A percentile compares a stretch with the other conserved stretches of the same genome.
phyloP scores from a whole-genome alignment of 2,113 vertebrate species.

The Microtus oregoni region DNA sequence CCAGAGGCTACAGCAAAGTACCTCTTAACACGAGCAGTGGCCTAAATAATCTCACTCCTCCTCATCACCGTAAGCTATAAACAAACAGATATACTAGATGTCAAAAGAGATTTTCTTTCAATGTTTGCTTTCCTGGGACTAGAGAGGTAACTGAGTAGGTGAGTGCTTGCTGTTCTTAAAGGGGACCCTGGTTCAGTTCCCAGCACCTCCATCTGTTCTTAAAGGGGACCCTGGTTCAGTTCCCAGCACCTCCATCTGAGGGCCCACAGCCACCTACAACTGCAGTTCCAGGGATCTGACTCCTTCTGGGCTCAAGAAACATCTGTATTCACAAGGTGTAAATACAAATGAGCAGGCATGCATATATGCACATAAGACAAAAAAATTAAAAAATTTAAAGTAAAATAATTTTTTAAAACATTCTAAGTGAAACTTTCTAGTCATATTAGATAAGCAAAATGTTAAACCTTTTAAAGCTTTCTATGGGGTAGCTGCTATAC shows the following conservation, averaged over 20 bases:
- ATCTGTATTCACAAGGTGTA: not conserved
- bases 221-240: not conserved
- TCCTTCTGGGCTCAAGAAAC: not conserved
- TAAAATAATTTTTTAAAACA: not conserved
- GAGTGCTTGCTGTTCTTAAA: not conserved
- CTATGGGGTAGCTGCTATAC: fast-evolving
- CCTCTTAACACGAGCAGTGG: not conserved
- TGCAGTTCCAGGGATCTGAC: not conserved
- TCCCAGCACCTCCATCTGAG: not conserved
- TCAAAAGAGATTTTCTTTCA: not conserved
- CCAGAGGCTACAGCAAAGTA: not conserved
- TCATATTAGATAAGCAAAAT: not conserved
- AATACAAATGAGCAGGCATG: not conserved
- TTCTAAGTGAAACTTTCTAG: not conserved
- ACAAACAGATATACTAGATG: not conserved
- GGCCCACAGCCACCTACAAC: not conserved
- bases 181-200: not conserved
- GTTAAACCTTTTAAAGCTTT: not conserved
- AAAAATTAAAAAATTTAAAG: not conserved
- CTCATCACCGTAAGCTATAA: not conserved
- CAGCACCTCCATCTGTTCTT: not conserved
- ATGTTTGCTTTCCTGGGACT: not conserved
- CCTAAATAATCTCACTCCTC: not conserved
- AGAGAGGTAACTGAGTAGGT: not conserved
- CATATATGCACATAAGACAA: not conserved